Conservation (phyloP, 2,888 invertebrate genomes). For the Cyclophora punctaria region DNA sequence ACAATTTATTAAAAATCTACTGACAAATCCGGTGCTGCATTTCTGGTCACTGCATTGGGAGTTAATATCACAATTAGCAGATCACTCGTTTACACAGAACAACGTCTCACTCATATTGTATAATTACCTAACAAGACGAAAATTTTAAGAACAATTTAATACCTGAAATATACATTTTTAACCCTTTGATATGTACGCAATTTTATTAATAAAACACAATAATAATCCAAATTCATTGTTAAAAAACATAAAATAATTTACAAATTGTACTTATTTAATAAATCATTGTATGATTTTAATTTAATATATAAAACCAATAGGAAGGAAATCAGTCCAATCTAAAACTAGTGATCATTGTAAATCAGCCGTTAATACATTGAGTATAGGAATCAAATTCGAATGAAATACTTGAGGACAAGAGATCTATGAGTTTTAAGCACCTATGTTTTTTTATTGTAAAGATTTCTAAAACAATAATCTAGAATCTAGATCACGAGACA, state of each 20-base stretch:
- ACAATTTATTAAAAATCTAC: conserved; percentile 32
- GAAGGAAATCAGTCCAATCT: conserved; percentile 5
- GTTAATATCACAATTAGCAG: conserved; percentile 45
- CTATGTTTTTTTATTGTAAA: conserved; percentile 9
- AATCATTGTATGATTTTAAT: conserved; percentile 2
- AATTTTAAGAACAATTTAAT: background rate
- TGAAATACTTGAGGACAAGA: conserved; percentile 8
- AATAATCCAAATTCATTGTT: background rate
- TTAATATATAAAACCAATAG: conserved; percentile 8
- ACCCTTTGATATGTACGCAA: background rate
- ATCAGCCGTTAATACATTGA: conserved; percentile 2
- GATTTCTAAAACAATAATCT: conserved; percentile 8
- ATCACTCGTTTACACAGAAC: conserved; percentile 16
- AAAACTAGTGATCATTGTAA: conserved; percentile 2
- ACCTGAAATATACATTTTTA: background rate
- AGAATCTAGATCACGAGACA: too few species aligned
- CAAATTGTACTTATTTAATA: conserved; percentile 5
- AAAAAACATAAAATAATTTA: conserved; percentile 13
- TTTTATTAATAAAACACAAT: background rate
- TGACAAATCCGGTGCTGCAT: conserved; percentile 30
- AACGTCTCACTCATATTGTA: background rate
- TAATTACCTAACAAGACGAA: background rate
- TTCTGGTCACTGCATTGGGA: conserved; percentile 29
- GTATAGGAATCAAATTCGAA: conserved; percentile 3
- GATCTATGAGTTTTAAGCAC: conserved; percentile 8